Conservation (phyloP, 2,888 invertebrate species). For the Encarsia formosa region DNA sequence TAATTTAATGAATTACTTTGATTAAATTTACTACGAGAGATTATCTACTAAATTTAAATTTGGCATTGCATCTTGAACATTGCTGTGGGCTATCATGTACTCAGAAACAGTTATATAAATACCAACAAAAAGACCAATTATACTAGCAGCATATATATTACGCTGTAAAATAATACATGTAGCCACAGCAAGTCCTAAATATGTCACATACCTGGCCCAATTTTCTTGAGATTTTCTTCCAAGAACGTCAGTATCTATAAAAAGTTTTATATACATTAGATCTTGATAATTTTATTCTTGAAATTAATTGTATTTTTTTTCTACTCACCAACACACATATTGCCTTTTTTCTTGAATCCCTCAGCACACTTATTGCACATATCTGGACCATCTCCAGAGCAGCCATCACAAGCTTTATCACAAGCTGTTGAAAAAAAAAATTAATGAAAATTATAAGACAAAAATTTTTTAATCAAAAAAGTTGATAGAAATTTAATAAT, state of each 20-base stretch:
- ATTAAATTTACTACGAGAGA: conserved; percentile 15
- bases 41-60: conserved; percentile 34
- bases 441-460: conserved; percentile 2
- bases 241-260: conserved; percentile 27
- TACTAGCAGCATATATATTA: conserved; percentile 69
- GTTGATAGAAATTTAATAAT: background rate
- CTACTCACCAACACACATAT: conserved; percentile 70
- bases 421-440: conserved; percentile 56
- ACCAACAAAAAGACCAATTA: conserved; percentile 75
- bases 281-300: background rate
- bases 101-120: conserved; percentile 82
- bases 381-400: conserved; percentile 86
- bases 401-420: conserved; percentile 78
- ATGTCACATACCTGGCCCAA: conserved; percentile 74
- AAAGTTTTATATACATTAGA: background rate
- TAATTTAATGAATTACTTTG: conserved; percentile 2
- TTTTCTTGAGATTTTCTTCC: conserved; percentile 58
- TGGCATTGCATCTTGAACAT: conserved; percentile 40
- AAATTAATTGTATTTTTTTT: conserved; percentile 3
- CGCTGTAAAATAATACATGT: conserved; percentile 82
- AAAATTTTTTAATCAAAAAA: background rate
- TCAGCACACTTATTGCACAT: conserved; percentile 80
- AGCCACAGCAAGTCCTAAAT: conserved; percentile 77
- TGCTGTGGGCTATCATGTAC: conserved; percentile 59
- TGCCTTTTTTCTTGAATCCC: conserved; percentile 68